Evolutionary conservation across 2,797 vertebrate species (phyloP), one percentile per base, ranked within the genome.

Genomic region (Rhodeus uyekii): DNA sequence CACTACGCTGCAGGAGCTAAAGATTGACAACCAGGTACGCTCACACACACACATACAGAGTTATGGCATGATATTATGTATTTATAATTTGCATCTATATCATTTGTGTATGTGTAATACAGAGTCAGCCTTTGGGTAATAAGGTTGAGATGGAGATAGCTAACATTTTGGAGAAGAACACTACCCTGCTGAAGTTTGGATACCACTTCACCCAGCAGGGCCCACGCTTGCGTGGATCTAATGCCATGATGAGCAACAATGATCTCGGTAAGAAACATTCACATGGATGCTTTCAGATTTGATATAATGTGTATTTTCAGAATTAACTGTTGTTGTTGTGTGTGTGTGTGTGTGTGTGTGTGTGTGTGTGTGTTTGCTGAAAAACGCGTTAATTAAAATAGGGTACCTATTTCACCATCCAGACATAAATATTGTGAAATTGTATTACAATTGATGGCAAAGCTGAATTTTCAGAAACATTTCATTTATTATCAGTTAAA

Each of bases 131-230:
- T 0, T 87, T 99, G 89, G 98, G 98, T 86, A 99, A 98, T 94
- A 98, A 97, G 86, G 98, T 99, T 69, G 98, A 99, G 93, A 99
- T 99, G 98, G 98, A 99, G 92, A 99, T 99, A 0, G 98, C 97
- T n/a, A 95, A 88, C 90, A 99, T 99, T 95, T 87, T 99, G 93
- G 98, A 99, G 93, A 97, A 97, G 89, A 99, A 99, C 88, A 93
- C 93, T 74, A 95, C 96, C 0, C 91, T 99, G 78, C 87, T 99
- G 89, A 99, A 96, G 91, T 99, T 99, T 0, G 97, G 98, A 36
- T 99, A 99, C 92, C 97, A 98, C 85, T 99, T 99, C 89, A 99
- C 98, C 73, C 98, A 99, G 92, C 98, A 98, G 93, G 98, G 98
- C 18, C 98, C 98, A 0, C 95, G 98, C 80, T 95, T 99, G 73